Base-by-base conservation (phyloP, 2,888 invertebrate species). In the Altica lythri region DNA sequence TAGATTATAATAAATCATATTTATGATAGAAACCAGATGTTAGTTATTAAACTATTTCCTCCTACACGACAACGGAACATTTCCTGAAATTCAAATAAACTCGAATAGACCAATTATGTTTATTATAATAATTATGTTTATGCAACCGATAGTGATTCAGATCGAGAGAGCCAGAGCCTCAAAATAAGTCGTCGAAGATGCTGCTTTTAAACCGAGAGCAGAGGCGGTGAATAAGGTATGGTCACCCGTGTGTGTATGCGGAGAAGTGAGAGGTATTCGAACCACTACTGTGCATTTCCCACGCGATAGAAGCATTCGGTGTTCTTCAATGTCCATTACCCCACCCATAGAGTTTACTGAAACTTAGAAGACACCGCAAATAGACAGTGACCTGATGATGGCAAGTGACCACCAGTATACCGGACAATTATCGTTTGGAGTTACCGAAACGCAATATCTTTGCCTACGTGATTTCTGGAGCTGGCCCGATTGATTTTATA, bases 271-370 rank as follows among this genome's bases (percentile, higher is more conserved):
- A 72, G 74, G 76, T 74, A 58, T 62, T 57, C 73, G 72, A 75
- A 74, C 75, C 77, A 80, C 82, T 81, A 80, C 82, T 78, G 82
- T 82, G 80, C 81, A 81, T 79, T 82, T 82, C 82, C 81, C 82
- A 82, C 82, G 80, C 79, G 78, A 75, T 77, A 76, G 78, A 76
- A 78, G 75, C 77, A 76, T 75, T 75, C 75, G 75, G 67, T 70
- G 70, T 70, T 70, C 67, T 44, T 49, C 54, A 48, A 69, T 68
- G 70, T 68, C 69, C 71, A 60, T 62, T 59, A 63, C 64, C 67
- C 64, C 62, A 62, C 64, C 65, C 63, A 65, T 60, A 59, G 64
- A 64, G 61, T 60, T 60, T 57, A 60, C 57, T 60, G 60, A 57
- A 55, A 60, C 55, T 56, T 42, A 55, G 54, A 57, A 60, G 53